A percentile compares a stretch with the other conserved stretches of the same genome.
These are phyloP conservation scores for Pseudoatta argentina DNA, from an alignment of 1,140 invertebrate genomes.

Conservation along the genomic window DNA sequence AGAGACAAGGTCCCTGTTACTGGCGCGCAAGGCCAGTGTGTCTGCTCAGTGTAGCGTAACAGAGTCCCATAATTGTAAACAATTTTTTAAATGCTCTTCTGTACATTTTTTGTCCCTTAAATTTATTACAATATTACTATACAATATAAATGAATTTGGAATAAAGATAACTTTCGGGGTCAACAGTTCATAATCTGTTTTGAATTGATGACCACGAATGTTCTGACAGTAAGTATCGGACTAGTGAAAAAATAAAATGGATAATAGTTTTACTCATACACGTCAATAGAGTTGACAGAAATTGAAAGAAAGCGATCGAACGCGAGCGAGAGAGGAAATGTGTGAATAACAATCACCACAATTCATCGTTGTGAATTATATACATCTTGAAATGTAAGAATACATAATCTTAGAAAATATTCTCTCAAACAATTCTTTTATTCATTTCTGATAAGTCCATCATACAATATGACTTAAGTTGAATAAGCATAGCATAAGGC, in stretches of 20 bases:
- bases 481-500: no score
- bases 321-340: conserved; percentile 23
- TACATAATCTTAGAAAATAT: conserved; percentile 59
- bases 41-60: conserved; percentile 82
- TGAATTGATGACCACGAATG: conserved; percentile 71
- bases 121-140: conserved; percentile 83
- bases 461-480: no score
- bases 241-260: conserved; percentile 49
- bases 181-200: conserved; percentile 75
- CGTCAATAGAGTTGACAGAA: conserved; percentile 57
- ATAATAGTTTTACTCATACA: conserved; percentile 66
- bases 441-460: conserved; percentile 8
- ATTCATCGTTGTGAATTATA: conserved; percentile 68
- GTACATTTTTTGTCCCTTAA: conserved; percentile 85
- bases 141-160: conserved; percentile 73
- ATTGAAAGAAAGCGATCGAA: conserved; percentile 39
- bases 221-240: conserved; percentile 67
- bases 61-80: conserved; percentile 80
- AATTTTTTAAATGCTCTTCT: conserved; percentile 84
- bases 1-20: conserved; percentile 63
- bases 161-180: conserved; percentile 74
- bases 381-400: conserved; percentile 60
- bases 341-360: conserved; percentile 41
- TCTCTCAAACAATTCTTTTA: conserved; percentile 23
- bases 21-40: conserved; percentile 71